Evolutionary conservation across 1,140 invertebrate genomes (phyloP), one percentile per base, ranked within the genome.

Genomic region (Sitophilus oryzae): DNA sequence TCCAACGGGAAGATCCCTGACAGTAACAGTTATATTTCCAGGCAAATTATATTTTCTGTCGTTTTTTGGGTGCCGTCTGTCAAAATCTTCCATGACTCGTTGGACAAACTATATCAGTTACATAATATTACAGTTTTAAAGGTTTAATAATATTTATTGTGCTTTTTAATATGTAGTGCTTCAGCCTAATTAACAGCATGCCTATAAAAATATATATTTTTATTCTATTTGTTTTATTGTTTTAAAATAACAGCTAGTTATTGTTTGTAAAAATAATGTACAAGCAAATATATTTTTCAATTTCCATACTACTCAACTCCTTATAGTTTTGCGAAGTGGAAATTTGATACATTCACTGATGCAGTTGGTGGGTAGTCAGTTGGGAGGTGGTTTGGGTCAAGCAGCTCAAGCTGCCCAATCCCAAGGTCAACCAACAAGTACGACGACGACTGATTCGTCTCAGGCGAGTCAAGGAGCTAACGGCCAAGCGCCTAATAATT

Each of bases 341-440:
- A 54, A 54, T 23, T 19, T 55, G 14, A 34, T 82, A 36, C 77
- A 81, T 50, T 79, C 81, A 36, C 70, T 86, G 1, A 78, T 85
- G 59, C 80, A 82, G 47, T 71, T 71, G 65, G 71, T 52, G 37
- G 68, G 63, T 61, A 69, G 55, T 56, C 63, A 57, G 19, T 21
- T 57, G 16, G 55, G 48, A 10, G 55, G 41, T 19, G 18, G 15
- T 16, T 22, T 20, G 36, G 58, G 36, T 47, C 35, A 10, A 42
- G 21, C 19, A 5, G 19, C 11, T 4, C 19, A 19, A 41, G 35
- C 34, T 21, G 41, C 19, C 22, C 58, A 44, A 41, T 61, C 20
- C 11, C 63, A 61, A 21, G 14, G 16, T 21, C 40, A 42, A 20
- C 40, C 18, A 42, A 52, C 46, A 48, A 35, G 58, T n/a, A 35